phyloP scores from a whole-genome alignment of 1,140 invertebrate genomes.

The Diorhabda carinulata region DNA sequence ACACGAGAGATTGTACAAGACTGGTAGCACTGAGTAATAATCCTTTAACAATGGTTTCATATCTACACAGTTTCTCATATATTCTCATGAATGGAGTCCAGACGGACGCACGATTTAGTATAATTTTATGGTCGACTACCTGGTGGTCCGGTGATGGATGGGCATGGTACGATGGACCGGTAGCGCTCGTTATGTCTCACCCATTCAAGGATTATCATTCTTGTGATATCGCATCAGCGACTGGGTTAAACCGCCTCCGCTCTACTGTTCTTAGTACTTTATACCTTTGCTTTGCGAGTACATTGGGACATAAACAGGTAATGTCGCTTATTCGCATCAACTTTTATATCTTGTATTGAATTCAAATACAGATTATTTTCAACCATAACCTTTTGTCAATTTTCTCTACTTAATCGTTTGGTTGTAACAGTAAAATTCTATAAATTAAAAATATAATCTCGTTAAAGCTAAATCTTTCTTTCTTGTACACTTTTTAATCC shows the following conservation, averaged over 20 bases:
- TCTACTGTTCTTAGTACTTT: neutral
- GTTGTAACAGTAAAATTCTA: no score
- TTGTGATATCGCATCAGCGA: slow-evolving; percentile 36
- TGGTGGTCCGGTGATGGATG: slow-evolving; percentile 44
- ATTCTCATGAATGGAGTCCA: slow-evolving; percentile 42
- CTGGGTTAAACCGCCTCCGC: slow-evolving; percentile 10
- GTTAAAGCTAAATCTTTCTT: no score
- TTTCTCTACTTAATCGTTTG: no score
- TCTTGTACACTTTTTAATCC: neutral
- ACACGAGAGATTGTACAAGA: slow-evolving; percentile 36
- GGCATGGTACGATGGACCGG: slow-evolving; percentile 38
- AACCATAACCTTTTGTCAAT: no score
- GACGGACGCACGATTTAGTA: slow-evolving; percentile 46
- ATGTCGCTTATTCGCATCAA: neutral
- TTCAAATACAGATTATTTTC: no score
- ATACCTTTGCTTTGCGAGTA: neutral
- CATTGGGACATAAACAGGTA: neutral
- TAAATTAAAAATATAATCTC: no score
- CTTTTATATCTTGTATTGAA: neutral
- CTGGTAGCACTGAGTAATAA: slow-evolving; percentile 40
- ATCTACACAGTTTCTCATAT: slow-evolving; percentile 46
- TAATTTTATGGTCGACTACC: slow-evolving; percentile 45
- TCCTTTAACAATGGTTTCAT: slow-evolving; percentile 43
- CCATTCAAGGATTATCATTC: slow-evolving; percentile 45
- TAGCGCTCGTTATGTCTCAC: slow-evolving; percentile 40